Evolutionary conservation across 2,797 vertebrate genomes (phyloP).

Genomic region (Enteromius paludinosus): DNA sequence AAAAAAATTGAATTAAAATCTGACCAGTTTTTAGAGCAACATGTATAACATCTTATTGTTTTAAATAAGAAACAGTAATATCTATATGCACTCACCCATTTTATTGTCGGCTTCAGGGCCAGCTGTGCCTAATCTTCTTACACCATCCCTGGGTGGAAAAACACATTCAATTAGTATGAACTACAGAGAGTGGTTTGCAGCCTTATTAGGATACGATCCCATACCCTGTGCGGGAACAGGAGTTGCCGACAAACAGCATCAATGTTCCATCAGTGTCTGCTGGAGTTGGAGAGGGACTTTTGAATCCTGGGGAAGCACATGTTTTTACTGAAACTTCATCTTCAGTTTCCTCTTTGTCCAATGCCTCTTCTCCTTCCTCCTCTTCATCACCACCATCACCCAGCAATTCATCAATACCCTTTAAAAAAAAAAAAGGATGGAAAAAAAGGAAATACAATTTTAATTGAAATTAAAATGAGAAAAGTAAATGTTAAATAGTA

Average conservation of each 20-base stretch:
- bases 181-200: neutral
- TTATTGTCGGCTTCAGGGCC: constrained; percentile 72
- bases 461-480: neutral
- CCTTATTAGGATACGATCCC: neutral
- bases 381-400: constrained; percentile 76
- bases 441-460: neutral
- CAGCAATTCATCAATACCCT: constrained; percentile 86
- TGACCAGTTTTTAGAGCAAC: neutral
- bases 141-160: constrained; percentile 69
- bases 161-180: neutral
- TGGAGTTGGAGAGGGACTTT: constrained; percentile 71
- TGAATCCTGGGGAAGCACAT: constrained; percentile 66
- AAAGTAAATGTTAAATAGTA: neutral
- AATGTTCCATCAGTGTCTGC: constrained; percentile 84
- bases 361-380: constrained; percentile 70
- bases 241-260: constrained; percentile 91
- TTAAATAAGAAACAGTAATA: neutral
- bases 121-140: constrained; percentile 66
- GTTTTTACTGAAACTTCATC: constrained; percentile 42
- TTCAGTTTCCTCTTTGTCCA: constrained; percentile 59
- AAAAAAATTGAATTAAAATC: neutral
- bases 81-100: constrained; percentile 70
- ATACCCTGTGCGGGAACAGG: constrained; percentile 88
- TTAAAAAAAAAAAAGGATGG: constrained; percentile 15
- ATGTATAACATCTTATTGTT: neutral